phyloP scores from a whole-genome alignment of 2,797 vertebrate genomes.

The Argyrosomus regius region DNA sequence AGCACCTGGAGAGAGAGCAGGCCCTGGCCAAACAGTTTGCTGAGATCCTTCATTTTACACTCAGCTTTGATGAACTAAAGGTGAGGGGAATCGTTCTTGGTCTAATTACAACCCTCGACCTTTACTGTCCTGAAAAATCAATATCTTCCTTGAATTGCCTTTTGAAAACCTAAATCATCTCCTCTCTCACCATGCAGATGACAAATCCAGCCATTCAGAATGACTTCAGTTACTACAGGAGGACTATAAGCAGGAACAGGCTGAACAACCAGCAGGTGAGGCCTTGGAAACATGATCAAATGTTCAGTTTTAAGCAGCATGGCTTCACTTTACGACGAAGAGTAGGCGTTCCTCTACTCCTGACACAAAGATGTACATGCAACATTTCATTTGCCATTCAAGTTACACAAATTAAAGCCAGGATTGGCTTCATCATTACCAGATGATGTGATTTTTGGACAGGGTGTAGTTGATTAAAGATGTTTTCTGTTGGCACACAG shows the following conservation, averaged over 20 bases:
- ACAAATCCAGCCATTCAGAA: conserved; percentile 96
- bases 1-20: conserved; percentile 93
- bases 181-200: conserved; percentile 83
- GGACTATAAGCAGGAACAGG: conserved; percentile 93
- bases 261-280: conserved; percentile 93
- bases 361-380: conserved; percentile 16
- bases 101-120: conserved; percentile 25
- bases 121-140: conserved; percentile 28
- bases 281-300: conserved; percentile 11
- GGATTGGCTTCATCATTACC: not conserved
- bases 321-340: conserved; percentile 33
- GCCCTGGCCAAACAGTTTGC: conserved; percentile 95
- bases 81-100: conserved; percentile 67
- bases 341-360: conserved; percentile 24
- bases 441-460: not conserved
- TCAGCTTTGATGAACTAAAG: conserved; percentile 95
- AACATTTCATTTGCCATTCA: conserved; percentile 27
- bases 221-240: conserved; percentile 95
- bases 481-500: conserved; percentile 67
- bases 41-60: conserved; percentile 94
- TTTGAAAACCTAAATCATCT: conserved; percentile 12
- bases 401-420: conserved; percentile 20
- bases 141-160: not conserved
- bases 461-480: not conserved
- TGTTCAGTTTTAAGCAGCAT: conserved; percentile 1